Evolutionary conservation across 2,888 invertebrate species (phyloP).

Genomic region (Scrobipalpa costella): DNA sequence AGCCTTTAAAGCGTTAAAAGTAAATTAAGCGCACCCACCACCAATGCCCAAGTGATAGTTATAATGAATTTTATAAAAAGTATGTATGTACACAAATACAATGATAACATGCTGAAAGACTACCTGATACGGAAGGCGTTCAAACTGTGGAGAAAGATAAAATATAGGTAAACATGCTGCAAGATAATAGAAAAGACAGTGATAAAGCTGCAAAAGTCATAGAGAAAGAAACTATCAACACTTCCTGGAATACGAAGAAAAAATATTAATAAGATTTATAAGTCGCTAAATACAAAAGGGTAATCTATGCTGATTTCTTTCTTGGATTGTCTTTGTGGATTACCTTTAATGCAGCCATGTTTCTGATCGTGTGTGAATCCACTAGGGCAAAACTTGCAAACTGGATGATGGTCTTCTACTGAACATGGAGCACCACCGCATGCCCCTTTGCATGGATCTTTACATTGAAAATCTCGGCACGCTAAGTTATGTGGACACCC

Average conservation of each 20-base stretch:
- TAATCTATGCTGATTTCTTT: slow-evolving; percentile 55
- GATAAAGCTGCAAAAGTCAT: slow-evolving; percentile 73
- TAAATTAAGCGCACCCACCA: slow-evolving; percentile 58
- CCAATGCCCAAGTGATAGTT: slow-evolving; percentile 62
- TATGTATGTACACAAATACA: slow-evolving; percentile 64
- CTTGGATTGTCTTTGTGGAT: slow-evolving; percentile 60
- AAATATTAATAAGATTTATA: slow-evolving; percentile 75
- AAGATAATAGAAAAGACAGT: slow-evolving; percentile 68
- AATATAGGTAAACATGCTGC: slow-evolving; percentile 69
- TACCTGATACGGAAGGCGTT: slow-evolving; percentile 75
- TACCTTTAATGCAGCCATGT: slow-evolving; percentile 98
- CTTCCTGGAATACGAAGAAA: slow-evolving; percentile 81
- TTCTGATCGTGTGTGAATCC: slow-evolving; percentile 95
- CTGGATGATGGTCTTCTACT: slow-evolving; percentile 96
- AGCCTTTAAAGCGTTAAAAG: slow-evolving; percentile 64
- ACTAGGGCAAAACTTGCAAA: slow-evolving; percentile 97
- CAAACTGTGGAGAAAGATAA: slow-evolving; percentile 71
- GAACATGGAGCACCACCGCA: slow-evolving; percentile 95
- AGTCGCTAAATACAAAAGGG: slow-evolving; percentile 67
- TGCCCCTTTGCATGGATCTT: slow-evolving; percentile 93
- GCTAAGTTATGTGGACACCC: slow-evolving; percentile 93
- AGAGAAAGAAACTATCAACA: slow-evolving; percentile 75
- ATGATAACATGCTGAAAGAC: slow-evolving; percentile 65
- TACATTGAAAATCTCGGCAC: slow-evolving; percentile 93
- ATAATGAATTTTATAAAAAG: slow-evolving; percentile 48